Evolutionary conservation across 2,797 vertebrate species (phyloP).

Genomic region (Aulostomus chinensis): DNA sequence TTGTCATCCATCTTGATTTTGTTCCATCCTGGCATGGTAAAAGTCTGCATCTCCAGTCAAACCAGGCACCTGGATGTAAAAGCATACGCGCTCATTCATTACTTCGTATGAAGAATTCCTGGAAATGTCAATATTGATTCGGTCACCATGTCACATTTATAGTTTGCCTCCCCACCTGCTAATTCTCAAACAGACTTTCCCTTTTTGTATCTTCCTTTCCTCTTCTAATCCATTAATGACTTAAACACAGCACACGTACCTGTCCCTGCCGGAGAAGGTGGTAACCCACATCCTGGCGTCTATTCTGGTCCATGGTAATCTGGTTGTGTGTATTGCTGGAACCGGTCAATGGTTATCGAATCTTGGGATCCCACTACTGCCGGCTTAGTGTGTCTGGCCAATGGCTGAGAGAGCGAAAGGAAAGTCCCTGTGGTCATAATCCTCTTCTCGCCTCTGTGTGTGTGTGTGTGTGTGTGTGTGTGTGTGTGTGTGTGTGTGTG

Average conservation of each 20-base stretch:
- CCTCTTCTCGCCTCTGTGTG: constrained; percentile 34
- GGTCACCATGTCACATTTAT: constrained; percentile 17
- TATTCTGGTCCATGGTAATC: constrained; percentile 67
- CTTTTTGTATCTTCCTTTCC: constrained; percentile 22
- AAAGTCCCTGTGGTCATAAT: constrained; percentile 62
- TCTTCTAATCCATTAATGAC: constrained; percentile 65
- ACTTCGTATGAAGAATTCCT: constrained; percentile 8
- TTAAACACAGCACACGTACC: constrained; percentile 4
- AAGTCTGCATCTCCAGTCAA: constrained; percentile 22
- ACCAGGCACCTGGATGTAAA: constrained; percentile 18
- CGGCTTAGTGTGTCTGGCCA: constrained; percentile 25
- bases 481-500: not conserved
- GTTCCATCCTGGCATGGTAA: not conserved
- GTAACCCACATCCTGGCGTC: constrained; percentile 37
- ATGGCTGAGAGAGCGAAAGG: constrained; percentile 33
- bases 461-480: constrained; percentile 4
- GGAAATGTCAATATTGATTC: constrained; percentile 44
- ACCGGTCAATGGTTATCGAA: constrained; percentile 17
- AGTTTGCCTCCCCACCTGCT: constrained; percentile 6
- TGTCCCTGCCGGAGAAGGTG: constrained; percentile 23
- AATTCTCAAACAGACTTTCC: constrained; percentile 23
- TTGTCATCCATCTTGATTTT: constrained; percentile 1
- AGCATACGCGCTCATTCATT: constrained; percentile 38
- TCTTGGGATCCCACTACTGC: constrained; percentile 28
- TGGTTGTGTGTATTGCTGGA: constrained; percentile 62